Conservation (phyloP, 2,797 vertebrate species). For the Enteromius mattozi region DNA sequence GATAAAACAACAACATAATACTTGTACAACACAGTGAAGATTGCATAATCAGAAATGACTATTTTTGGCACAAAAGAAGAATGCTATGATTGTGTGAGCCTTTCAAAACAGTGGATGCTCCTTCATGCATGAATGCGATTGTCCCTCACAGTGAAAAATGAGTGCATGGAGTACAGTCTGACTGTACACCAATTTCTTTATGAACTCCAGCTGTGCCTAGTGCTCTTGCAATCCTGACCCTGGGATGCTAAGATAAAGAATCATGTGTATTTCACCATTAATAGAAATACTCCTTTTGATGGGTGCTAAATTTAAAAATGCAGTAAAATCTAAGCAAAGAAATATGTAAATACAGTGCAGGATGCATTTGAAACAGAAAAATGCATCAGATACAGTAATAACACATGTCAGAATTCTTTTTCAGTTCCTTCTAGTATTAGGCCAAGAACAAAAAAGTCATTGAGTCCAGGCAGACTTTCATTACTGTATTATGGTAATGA, state of each 20-base stretch:
- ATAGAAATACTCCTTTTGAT: conserved; percentile 54
- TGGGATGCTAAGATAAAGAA: conserved; percentile 50
- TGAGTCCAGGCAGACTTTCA: background rate
- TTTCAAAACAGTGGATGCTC: conserved; percentile 69
- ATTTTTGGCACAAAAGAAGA: conserved; percentile 81
- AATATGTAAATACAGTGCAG: conserved; percentile 71
- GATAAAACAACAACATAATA: conserved; percentile 67
- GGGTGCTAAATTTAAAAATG: conserved; percentile 4
- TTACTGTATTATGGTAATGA: background rate
- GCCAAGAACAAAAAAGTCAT: background rate
- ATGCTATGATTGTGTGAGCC: conserved; percentile 76
- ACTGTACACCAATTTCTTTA: conserved; percentile 70
- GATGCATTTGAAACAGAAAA: conserved; percentile 58
- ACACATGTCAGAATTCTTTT: conserved; percentile 67
- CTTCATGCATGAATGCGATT: conserved; percentile 82
- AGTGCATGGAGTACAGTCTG: conserved; percentile 70
- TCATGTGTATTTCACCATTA: background rate
- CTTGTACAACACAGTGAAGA: conserved; percentile 73
- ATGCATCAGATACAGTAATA: conserved; percentile 66
- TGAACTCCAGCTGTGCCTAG: conserved; percentile 32
- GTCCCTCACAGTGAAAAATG: conserved; percentile 80
- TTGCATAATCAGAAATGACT: conserved; percentile 76
- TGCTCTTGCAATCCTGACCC: conserved; percentile 57
- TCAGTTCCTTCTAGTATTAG: conserved; percentile 79
- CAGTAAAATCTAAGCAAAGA: conserved; percentile 69